Conservation (phyloP, 2,888 invertebrate species). For the Limnephilus auricula region DNA sequence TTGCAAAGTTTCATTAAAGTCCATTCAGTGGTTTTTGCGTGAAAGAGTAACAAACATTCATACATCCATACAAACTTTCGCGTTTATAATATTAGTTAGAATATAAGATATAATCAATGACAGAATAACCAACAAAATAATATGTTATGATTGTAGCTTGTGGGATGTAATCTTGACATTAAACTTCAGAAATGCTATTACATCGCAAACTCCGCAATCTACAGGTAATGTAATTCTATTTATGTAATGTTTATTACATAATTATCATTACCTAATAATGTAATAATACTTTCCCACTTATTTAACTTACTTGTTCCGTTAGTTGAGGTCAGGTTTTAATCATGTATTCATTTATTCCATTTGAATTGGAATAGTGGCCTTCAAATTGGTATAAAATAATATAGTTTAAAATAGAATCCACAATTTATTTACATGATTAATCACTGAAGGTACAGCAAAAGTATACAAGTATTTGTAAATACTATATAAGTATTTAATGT, state of each 20-base stretch:
- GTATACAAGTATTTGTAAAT: too few species aligned
- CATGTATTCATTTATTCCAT: neutral
- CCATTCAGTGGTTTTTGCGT: too few species aligned
- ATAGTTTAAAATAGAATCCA: neutral
- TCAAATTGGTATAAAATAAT: neutral
- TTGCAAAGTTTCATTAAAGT: too few species aligned
- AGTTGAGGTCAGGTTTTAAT: neutral
- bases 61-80: too few species aligned
- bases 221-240: neutral
- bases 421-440: neutral
- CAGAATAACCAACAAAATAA: too few species aligned
- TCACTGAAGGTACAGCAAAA: neutral
- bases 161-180: neutral
- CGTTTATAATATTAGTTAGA: too few species aligned
- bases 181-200: neutral
- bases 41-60: too few species aligned
- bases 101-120: too few species aligned
- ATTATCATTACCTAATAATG: too few species aligned
- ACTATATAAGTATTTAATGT: too few species aligned
- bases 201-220: neutral
- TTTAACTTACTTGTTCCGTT: neutral
- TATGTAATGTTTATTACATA: neutral
- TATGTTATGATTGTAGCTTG: too few species aligned
- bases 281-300: neutral
- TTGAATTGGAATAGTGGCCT: neutral